Evolutionary conservation across 1,140 invertebrate genomes (phyloP), one percentile per base, ranked within the genome.

Genomic region (Phthorimaea operculella): DNA sequence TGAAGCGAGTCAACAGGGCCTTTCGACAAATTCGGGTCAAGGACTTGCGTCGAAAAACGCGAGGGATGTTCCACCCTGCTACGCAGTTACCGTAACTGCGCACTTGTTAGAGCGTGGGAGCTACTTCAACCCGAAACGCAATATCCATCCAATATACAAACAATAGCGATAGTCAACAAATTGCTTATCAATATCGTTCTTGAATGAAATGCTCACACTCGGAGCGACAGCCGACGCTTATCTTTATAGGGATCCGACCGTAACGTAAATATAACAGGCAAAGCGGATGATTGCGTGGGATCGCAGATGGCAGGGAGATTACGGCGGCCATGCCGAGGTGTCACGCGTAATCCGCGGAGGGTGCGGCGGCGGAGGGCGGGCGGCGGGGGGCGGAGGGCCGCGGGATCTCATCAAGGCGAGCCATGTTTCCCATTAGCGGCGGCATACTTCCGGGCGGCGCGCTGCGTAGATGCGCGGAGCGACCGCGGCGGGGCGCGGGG

Each of bases 381-480:
- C 45, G 44, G 44, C 16, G n/a, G 44, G 21, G 53, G 59, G 58
- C 55, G 51, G 55, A 45, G 56, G 53, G 21, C 33, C 47, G 53
- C 55, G 51, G 56, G 55, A 60, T 64, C 50, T 68, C 63, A 66
- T 66, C 62, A 58, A 63, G 59, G 48, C 57, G 52, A 60, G 51
- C 55, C 59, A 61, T 60, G 57, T 59, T 57, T 61, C 63, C 55
- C 64, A 61, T 63, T 60, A 63, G 57, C 36, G 51, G 54, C 52
- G 52, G 59, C 51, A 60, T 57, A 57, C 56, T 60, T 66, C 61
- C 61, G 60, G 57, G 61, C 55, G 60, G 64, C 62, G 64, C 62
- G 68, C 55, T 66, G 63, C 68, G 73, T 70, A 70, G 71, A 58
- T 68, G 64, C 66, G 66, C 64, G 62, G 52, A 45, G 62, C 55